Conservation (phyloP, 35 echinoderm and acorn worm genomes). For the Nesometra sesokonis region DNA sequence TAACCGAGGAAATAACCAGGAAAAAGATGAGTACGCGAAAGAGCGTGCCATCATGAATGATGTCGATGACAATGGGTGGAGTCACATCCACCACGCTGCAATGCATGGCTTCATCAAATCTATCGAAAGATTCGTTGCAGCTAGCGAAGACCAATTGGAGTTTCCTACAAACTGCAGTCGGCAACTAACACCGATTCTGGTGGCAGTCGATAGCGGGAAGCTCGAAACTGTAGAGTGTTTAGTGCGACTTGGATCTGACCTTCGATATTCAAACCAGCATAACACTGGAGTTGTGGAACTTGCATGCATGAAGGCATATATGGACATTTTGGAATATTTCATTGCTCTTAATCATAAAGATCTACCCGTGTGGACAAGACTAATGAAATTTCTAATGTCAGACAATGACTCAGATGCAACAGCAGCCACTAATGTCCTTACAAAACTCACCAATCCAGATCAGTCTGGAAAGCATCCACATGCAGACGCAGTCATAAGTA, state of each 20-base stretch:
- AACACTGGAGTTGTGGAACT: constrained; percentile 77
- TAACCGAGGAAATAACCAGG: constrained; percentile 19
- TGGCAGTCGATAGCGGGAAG: constrained; percentile 71
- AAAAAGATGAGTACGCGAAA: constrained; percentile 92
- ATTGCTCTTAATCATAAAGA: constrained; percentile 67
- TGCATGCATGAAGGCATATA: constrained; percentile 28
- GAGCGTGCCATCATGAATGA: constrained; percentile 94
- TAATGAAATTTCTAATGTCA: constrained; percentile 73
- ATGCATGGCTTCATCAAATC: constrained; percentile 80
- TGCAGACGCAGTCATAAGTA: constrained; percentile 47
- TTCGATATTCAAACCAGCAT: constrained; percentile 63
- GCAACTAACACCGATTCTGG: constrained; percentile 67
- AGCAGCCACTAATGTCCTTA: constrained; percentile 61
- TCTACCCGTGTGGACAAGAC: constrained; percentile 61
- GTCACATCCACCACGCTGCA: constrained; percentile 91
- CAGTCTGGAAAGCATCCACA: constrained; percentile 15
- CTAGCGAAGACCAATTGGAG: constrained; percentile 86
- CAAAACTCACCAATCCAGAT: constrained; percentile 48
- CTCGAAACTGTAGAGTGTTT: constrained; percentile 74
- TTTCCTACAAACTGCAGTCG: constrained; percentile 77
- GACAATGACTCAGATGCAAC: constrained; percentile 73
- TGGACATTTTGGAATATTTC: constrained; percentile 65
- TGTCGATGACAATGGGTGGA: constrained; percentile 86
- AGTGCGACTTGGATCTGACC: constrained; percentile 67
- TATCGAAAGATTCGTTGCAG: constrained; percentile 68